Evolutionary conservation across 1,140 invertebrate genomes (phyloP).

Genomic region (Tetramorium parvispinum): DNA sequence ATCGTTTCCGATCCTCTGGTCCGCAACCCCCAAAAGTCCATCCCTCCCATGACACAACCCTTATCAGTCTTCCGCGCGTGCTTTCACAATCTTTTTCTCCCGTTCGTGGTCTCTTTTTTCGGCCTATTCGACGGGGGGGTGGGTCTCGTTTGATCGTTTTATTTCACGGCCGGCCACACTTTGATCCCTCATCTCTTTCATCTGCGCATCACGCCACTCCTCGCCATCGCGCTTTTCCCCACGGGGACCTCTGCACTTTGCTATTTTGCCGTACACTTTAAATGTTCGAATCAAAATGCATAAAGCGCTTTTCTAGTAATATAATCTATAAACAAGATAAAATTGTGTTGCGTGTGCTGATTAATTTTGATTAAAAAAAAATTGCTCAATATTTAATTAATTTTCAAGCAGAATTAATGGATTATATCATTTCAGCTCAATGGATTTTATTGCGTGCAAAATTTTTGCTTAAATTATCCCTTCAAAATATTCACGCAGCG

Average conservation of each 20-base stretch:
- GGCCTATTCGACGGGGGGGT: slow-evolving; percentile 22
- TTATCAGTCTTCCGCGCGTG: slow-evolving; percentile 30
- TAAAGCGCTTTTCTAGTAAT: slow-evolving; percentile 2
- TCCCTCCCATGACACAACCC: background rate
- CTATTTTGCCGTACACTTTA: slow-evolving; percentile 10
- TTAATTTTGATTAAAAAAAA: background rate
- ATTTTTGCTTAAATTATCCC: background rate
- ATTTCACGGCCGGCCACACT: slow-evolving; percentile 53
- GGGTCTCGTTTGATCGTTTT: slow-evolving; percentile 60
- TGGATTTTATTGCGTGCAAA: background rate
- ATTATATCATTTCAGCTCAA: background rate
- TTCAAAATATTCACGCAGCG: slow-evolving; percentile 10
- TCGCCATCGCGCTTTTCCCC: slow-evolving; percentile 40
- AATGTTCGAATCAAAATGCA: slow-evolving; percentile 27
- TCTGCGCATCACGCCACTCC: slow-evolving; percentile 22
- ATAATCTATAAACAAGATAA: background rate
- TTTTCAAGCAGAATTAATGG: background rate
- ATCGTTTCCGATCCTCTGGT: background rate
- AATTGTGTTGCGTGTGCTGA: background rate
- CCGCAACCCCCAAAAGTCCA: background rate
- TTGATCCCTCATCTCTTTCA: slow-evolving; percentile 63
- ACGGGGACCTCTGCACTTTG: slow-evolving; percentile 37
- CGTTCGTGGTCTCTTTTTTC: slow-evolving; percentile 35
- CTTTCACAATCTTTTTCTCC: slow-evolving; percentile 27
- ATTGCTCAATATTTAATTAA: too few species aligned